Evolutionary conservation across 2,888 invertebrate genomes (phyloP).

Genomic region (Opisthograptis luteolata): DNA sequence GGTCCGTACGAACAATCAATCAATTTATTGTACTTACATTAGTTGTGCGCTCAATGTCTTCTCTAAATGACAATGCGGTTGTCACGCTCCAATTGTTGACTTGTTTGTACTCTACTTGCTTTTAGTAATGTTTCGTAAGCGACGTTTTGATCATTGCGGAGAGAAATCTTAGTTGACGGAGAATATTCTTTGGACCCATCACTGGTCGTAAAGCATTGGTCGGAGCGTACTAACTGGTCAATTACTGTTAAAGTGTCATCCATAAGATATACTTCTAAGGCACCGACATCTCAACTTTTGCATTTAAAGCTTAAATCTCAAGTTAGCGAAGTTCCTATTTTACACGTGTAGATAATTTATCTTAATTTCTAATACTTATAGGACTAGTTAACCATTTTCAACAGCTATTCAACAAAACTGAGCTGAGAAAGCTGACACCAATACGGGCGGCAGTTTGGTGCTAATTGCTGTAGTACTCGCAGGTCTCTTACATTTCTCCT

Average conservation of each 20-base stretch:
- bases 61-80: conserved; percentile 42
- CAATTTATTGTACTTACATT: conserved; percentile 59
- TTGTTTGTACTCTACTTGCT: conserved; percentile 45
- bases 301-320: conserved; percentile 23
- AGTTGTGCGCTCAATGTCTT: conserved; percentile 43
- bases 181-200: too few species aligned
- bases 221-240: conserved; percentile 6
- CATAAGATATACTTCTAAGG: conserved; percentile 15
- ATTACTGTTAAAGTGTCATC: conserved; percentile 11
- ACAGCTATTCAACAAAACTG: conserved; percentile 19
- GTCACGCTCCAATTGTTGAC: conserved; percentile 51
- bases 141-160: too few species aligned
- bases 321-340: conserved; percentile 5
- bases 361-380: neutral
- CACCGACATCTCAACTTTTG: neutral
- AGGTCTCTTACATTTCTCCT: conserved; percentile 42
- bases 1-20: conserved; percentile 35
- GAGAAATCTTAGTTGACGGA: neutral
- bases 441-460: conserved; percentile 32
- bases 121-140: conserved; percentile 38
- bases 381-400: conserved; percentile 19
- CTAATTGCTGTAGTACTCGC: conserved; percentile 46
- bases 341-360: neutral
- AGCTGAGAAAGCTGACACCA: conserved; percentile 32
- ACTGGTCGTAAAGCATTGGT: conserved; percentile 1